These are phyloP conservation scores for Progne subis DNA, from an alignment of 2,113 vertebrate species.

Conservation along the genomic window DNA sequence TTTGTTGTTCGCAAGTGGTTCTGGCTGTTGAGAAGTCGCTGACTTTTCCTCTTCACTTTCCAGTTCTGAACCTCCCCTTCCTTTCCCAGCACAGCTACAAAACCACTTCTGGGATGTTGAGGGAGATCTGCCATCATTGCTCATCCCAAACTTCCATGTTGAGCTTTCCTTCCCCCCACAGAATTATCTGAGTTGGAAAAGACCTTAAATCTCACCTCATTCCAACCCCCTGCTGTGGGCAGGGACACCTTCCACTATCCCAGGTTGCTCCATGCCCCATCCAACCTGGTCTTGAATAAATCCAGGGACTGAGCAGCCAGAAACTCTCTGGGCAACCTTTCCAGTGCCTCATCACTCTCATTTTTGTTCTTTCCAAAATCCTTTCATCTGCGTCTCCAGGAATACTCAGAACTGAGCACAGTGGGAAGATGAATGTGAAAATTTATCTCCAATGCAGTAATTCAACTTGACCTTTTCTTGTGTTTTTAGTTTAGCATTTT, in stretches of 20 bases:
- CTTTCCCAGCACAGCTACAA: not conserved
- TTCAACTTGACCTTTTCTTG: not conserved
- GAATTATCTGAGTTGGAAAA: not conserved
- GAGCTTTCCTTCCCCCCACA: not conserved
- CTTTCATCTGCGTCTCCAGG: not conserved
- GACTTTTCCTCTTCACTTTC: not conserved
- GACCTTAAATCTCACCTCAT: not conserved
- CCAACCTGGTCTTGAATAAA: not conserved
- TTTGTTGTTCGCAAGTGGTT: not conserved
- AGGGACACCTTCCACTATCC: fast-evolving
- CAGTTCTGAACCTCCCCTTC: not conserved
- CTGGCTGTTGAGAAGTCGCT: not conserved
- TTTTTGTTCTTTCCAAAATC: not conserved
- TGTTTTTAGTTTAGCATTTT: not conserved
- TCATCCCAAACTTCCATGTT: not conserved
- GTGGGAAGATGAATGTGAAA: not conserved
- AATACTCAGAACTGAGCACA: fast-evolving
- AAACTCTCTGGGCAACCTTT: not conserved
- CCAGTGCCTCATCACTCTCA: not conserved
- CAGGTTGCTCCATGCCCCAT: not conserved
- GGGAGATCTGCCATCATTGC: not conserved
- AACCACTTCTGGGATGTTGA: not conserved
- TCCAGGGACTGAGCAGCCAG: not conserved
- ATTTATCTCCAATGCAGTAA: not conserved
- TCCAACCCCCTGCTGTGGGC: not conserved